phyloP scores from a whole-genome alignment of 2,797 vertebrate species.

The Morelia viridis region DNA sequence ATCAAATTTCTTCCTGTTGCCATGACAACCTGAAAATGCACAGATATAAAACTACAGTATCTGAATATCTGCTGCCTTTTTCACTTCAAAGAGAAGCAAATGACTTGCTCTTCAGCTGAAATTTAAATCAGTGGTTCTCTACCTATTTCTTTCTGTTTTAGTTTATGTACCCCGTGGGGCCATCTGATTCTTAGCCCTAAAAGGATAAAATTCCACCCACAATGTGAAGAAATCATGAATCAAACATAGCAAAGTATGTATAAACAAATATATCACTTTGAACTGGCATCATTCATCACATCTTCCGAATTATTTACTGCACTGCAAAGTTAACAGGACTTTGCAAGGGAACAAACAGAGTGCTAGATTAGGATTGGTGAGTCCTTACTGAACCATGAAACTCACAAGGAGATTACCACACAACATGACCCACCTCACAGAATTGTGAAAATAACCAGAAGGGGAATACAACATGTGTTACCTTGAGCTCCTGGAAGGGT shows the following conservation, averaged over 20 bases:
- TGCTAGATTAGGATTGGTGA: background rate
- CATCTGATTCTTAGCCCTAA: slow-evolving; percentile 39
- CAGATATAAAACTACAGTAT: slow-evolving; percentile 18
- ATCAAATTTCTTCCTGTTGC: slow-evolving; percentile 77
- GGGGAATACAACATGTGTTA: background rate
- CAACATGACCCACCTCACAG: background rate
- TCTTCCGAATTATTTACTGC: fast-evolving
- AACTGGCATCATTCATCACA: background rate
- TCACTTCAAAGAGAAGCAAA: slow-evolving; percentile 33
- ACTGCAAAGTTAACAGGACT: background rate
- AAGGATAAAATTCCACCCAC: slow-evolving; percentile 34
- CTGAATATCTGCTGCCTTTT: slow-evolving; percentile 25
- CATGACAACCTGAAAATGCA: slow-evolving; percentile 63
- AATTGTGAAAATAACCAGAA: background rate
- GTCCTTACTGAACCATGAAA: background rate
- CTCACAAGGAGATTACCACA: background rate
- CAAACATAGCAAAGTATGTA: slow-evolving; percentile 41
- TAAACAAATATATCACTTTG: background rate
- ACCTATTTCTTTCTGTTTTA: slow-evolving; percentile 43
- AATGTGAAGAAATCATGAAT: slow-evolving; percentile 21
- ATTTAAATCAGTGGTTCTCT: slow-evolving; percentile 40
- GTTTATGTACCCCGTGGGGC: slow-evolving; percentile 18
- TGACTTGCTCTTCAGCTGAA: slow-evolving; percentile 34
- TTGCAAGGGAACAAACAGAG: background rate
- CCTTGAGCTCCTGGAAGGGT: background rate